Base-by-base conservation (phyloP, 2,797 vertebrate species). In the Hirundo rustica region DNA sequence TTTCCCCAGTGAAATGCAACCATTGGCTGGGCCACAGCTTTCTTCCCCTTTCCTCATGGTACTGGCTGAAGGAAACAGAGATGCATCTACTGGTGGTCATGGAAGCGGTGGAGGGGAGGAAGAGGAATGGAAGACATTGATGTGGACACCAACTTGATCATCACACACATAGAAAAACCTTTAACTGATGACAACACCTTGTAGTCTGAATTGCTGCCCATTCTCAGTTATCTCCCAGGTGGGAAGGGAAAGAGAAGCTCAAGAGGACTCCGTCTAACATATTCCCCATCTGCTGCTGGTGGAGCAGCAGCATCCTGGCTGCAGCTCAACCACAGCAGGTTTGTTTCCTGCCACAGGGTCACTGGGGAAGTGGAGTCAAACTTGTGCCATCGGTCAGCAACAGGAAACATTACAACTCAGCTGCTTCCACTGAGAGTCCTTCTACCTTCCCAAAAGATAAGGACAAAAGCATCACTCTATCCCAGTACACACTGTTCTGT, bases 1-100 rank as follows among this genome's bases (percentile, higher is more conserved):
- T 92, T 93, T 91, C 62, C 62, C 44, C 71, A 89, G 44, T 75
- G 76, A 92, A 89, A 95, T 88, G 68, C 34, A 85, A 86, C 48
- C 40, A 19, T 8, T 93, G 72, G 85, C 85, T 92, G 17, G 26
- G 55, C 13, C 72, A 89, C 60, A 72, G 55, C 51, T 85, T 40
- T 54, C 16, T 62, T n/a, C n/a, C 29, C 17, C 75, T 51, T 92
- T 81, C 44, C 51, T 60, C 25, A 4, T 55, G 79, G 40, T 66
- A 36, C 1, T 64, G 44, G 65, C 51, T 89, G 62, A 80, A 88
- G 79, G 81, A 83, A 58, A 74, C 3, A 53, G 58, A n/a, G n/a
- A 48, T 47, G n/a, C 34, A 44, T 61, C 53, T 87, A 53, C 50
- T 74, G 38, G 53, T 74, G 68, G 53, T 60, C 65, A 13, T 32